phyloP scores from a whole-genome alignment of 2,797 vertebrate species.

The Margarornis squamiger region DNA sequence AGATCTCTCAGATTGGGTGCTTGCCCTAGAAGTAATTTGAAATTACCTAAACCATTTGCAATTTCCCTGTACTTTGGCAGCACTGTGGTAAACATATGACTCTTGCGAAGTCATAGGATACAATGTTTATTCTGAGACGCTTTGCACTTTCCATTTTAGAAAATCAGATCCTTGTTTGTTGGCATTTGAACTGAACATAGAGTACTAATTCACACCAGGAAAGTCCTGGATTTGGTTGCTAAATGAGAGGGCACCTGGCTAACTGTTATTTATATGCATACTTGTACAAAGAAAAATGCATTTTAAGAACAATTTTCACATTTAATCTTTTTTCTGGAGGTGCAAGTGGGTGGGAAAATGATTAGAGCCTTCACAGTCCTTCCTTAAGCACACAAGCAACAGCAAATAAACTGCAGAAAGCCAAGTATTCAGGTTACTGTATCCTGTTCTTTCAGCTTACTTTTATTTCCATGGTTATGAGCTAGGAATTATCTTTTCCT shows the following conservation, averaged over 20 bases:
- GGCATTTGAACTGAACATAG: neutral
- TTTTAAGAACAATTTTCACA: neutral
- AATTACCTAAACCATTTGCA: slow-evolving; percentile 54
- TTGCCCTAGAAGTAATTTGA: slow-evolving; percentile 49
- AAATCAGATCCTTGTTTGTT: slow-evolving; percentile 36
- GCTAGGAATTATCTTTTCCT: neutral
- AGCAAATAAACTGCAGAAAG: neutral
- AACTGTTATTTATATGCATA: neutral
- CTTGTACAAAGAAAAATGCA: neutral
- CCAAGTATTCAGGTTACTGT: neutral
- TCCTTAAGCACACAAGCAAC: neutral
- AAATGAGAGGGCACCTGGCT: neutral
- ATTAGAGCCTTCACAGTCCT: neutral
- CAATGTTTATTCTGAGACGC: slow-evolving; percentile 51
- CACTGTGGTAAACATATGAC: slow-evolving; percentile 43
- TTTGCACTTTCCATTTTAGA: slow-evolving; percentile 49
- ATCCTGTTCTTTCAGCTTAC: neutral
- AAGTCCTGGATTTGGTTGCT: neutral
- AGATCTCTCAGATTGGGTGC: slow-evolving; percentile 53
- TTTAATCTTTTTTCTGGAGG: neutral
- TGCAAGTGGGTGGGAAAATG: neutral
- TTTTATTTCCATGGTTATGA: neutral
- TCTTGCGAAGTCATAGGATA: slow-evolving; percentile 48
- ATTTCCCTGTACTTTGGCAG: slow-evolving; percentile 38
- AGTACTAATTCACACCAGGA: neutral